These are phyloP conservation scores for Volucella inanis DNA, from an alignment of 2,888 invertebrate genomes.

Conservation along the genomic window DNA sequence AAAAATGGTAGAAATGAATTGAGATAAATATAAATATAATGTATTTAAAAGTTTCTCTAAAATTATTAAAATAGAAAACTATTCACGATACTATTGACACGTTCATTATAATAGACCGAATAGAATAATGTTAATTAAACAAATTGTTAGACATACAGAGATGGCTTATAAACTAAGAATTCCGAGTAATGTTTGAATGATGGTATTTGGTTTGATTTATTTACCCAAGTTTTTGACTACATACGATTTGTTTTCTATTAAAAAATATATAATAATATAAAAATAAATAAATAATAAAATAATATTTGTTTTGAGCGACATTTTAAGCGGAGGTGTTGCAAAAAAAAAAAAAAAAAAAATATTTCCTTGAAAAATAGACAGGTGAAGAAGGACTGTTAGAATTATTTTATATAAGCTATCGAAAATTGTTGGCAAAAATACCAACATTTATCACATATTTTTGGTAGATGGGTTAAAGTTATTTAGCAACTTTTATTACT, in stretches of 20 bases:
- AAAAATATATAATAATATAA: background rate
- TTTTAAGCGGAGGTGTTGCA: background rate
- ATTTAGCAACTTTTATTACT: no score
- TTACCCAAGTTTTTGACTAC: background rate
- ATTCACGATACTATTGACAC: constrained; percentile 42
- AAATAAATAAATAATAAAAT: background rate
- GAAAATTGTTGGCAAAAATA: no score
- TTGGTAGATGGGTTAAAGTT: no score
- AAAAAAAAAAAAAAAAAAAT: no score
- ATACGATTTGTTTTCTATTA: background rate
- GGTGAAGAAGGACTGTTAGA: no score
- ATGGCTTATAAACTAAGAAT: constrained; percentile 30
- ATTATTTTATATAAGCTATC: no score
- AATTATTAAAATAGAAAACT: constrained; percentile 26
- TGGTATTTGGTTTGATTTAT: constrained; percentile 4
- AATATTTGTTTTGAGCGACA: background rate
- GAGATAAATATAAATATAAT: constrained; percentile 16
- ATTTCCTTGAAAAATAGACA: no score
- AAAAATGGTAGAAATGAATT: constrained; percentile 14
- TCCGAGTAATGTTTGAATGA: constrained; percentile 3
- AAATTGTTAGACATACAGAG: constrained; percentile 24
- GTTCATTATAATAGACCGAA: constrained; percentile 18
- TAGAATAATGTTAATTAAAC: constrained; percentile 28
- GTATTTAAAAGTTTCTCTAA: constrained; percentile 10
- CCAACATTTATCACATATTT: no score